phyloP scores from a whole-genome alignment of 2,113 vertebrate species.

The Menidia beryllina region DNA sequence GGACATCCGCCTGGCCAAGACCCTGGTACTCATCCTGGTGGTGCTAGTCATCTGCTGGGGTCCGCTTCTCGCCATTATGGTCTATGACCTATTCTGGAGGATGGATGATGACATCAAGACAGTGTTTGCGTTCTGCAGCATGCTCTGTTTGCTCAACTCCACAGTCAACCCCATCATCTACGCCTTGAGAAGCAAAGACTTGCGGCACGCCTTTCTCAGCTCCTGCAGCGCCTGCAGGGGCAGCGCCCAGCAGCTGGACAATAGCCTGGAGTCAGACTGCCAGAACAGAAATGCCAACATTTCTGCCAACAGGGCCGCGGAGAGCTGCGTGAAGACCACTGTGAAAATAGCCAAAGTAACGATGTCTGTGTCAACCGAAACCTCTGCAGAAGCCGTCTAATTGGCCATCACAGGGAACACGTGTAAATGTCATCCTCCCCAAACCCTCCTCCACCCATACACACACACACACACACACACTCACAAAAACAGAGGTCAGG shows the following conservation, averaged over 20 bases:
- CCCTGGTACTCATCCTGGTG: conserved; percentile 96
- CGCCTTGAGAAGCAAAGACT: conserved; percentile 96
- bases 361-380: conserved; percentile 99
- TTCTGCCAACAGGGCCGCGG: conserved; percentile 92
- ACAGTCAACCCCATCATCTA: conserved; percentile 99
- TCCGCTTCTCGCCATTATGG: conserved; percentile 97
- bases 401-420: conserved; percentile 28
- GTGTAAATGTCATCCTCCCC: conserved; percentile 57
- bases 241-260: conserved; percentile 91
- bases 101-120: conserved; percentile 98
- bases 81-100: conserved; percentile 98
- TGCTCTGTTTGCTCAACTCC: conserved; percentile 98
- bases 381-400: conserved; percentile 96
- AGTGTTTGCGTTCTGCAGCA: conserved; percentile 97
- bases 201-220: conserved; percentile 94
- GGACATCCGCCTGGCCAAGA: conserved; percentile 99
- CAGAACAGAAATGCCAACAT: conserved; percentile 91
- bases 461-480: no score
- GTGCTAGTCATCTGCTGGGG: conserved; percentile 99
- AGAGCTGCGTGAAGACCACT: conserved; percentile 98
- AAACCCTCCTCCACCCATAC: conserved; percentile 50
- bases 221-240: conserved; percentile 92
- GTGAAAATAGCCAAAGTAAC: conserved; percentile 99
- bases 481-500: conserved; percentile 39
- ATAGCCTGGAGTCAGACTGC: conserved; percentile 98